A percentile compares a stretch with the other conserved stretches of the same genome.
Evolutionary conservation across 2,113 vertebrate genomes (phyloP).

Genomic region (Sylvilagus bachmani): DNA sequence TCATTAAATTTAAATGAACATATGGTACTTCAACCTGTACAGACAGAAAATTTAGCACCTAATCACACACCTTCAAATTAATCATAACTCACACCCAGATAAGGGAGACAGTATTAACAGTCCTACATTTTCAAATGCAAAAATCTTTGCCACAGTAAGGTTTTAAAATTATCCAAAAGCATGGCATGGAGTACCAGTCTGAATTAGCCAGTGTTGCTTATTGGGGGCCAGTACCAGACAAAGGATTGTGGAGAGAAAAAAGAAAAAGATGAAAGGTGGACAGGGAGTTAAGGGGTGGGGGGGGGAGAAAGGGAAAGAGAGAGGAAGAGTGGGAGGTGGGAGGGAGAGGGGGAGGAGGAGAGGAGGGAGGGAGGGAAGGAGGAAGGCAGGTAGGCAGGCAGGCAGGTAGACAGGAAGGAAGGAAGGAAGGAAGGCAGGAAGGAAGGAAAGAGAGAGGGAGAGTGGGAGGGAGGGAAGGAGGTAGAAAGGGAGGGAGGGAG

Average conservation of each 20-base stretch:
- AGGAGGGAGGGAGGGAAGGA: not conserved
- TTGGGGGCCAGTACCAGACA: not conserved
- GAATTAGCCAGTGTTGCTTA: not conserved
- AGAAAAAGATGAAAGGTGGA: not conserved
- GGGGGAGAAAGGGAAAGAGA: not conserved
- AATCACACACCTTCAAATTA: slow-evolving; percentile 40
- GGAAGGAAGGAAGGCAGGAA: not conserved
- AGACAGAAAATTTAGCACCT: slow-evolving; percentile 26
- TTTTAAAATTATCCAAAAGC: slow-evolving; percentile 30
- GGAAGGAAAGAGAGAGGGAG: not conserved
- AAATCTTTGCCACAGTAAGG: not conserved
- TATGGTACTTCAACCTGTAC: not conserved
- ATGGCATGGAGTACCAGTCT: not conserved
- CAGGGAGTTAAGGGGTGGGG: not conserved
- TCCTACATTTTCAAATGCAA: slow-evolving; percentile 47
- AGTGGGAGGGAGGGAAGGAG: not conserved
- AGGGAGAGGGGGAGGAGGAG: not conserved
- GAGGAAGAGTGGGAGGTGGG: rapidly evolving
- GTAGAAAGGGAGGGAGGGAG: not conserved
- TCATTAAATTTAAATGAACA: not conserved
- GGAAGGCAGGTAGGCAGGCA: too few relatives aligned
- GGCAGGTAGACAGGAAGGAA: too few relatives aligned
- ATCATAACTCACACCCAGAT: slow-evolving; percentile 33
- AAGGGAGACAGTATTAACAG: slow-evolving; percentile 34
- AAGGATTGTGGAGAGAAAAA: not conserved